phyloP scores from a whole-genome alignment of 37 sponge, comb jelly and placozoan genomes.

The Eunapius fragilis region DNA sequence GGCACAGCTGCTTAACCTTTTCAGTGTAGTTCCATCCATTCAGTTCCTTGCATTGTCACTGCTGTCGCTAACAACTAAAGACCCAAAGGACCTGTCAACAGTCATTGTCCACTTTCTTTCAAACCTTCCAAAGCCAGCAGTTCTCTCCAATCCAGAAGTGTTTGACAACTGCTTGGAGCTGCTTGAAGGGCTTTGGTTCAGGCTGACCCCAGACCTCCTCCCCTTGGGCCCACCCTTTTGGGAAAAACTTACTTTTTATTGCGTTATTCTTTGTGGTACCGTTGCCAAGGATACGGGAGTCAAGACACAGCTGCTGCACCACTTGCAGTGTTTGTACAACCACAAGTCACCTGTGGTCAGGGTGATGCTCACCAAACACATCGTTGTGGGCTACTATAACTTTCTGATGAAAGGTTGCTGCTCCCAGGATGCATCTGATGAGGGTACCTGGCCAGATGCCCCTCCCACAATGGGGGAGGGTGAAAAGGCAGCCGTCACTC shows the following conservation, averaged over 20 bases:
- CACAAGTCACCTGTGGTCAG: constrained; percentile 47
- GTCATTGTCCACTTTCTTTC: constrained; percentile 55
- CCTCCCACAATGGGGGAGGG: constrained; percentile 15
- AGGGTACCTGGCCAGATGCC: neutral
- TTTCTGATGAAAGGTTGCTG: constrained; percentile 27
- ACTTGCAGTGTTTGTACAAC: constrained; percentile 62
- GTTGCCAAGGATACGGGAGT: constrained; percentile 10
- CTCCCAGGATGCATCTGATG: neutral
- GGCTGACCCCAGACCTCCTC: constrained; percentile 48
- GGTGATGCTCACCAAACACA: constrained; percentile 43
- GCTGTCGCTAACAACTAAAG: constrained; percentile 47
- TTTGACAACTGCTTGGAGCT: constrained; percentile 65
- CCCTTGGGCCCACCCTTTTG: constrained; percentile 25
- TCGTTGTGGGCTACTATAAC: constrained; percentile 40
- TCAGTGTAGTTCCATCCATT: constrained; percentile 46
- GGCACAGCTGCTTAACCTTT: constrained; percentile 41
- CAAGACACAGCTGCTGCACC: constrained; percentile 47
- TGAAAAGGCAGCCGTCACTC: constrained; percentile 25
- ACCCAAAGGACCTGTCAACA: constrained; percentile 33
- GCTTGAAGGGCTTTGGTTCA: constrained; percentile 66
- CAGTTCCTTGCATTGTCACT: constrained; percentile 73
- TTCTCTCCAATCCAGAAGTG: constrained; percentile 48
- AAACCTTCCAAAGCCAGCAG: constrained; percentile 25
- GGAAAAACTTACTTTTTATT: constrained; percentile 57
- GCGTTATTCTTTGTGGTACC: constrained; percentile 14